Evolutionary conservation across 2,113 vertebrate genomes (phyloP).

Genomic region (Ceyx melanurus): DNA sequence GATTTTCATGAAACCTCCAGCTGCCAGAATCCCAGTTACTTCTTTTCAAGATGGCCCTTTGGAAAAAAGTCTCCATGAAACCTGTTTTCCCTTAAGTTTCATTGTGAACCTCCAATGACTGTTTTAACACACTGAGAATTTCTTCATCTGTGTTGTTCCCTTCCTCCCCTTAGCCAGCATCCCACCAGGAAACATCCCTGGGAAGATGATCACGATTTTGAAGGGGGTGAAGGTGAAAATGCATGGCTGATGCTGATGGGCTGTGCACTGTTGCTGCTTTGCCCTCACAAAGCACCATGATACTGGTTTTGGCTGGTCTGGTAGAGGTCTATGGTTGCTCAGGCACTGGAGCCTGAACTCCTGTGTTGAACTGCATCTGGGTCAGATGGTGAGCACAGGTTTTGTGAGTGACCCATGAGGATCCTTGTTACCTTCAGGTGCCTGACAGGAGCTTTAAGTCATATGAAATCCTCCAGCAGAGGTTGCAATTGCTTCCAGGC

Average conservation of each 20-base stretch:
- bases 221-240: neutral
- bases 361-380: neutral
- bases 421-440: neutral
- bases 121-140: neutral
- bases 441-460: neutral
- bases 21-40: neutral
- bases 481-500: conserved; percentile 57
- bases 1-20: neutral
- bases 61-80: neutral
- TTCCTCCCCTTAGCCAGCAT: neutral
- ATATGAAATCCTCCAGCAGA: conserved; percentile 51
- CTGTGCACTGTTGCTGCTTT: neutral
- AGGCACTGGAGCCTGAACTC: neutral
- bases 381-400: neutral
- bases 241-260: neutral
- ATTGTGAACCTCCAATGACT: neutral
- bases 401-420: neutral
- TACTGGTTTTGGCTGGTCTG: neutral
- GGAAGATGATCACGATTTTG: accelerated
- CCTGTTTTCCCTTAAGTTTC: neutral
- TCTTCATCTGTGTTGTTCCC: neutral
- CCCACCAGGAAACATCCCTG: neutral
- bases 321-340: neutral
- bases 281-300: neutral
- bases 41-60: neutral